Conservation (phyloP, 2,888 invertebrate species). For the Chloroclysta siterata region DNA sequence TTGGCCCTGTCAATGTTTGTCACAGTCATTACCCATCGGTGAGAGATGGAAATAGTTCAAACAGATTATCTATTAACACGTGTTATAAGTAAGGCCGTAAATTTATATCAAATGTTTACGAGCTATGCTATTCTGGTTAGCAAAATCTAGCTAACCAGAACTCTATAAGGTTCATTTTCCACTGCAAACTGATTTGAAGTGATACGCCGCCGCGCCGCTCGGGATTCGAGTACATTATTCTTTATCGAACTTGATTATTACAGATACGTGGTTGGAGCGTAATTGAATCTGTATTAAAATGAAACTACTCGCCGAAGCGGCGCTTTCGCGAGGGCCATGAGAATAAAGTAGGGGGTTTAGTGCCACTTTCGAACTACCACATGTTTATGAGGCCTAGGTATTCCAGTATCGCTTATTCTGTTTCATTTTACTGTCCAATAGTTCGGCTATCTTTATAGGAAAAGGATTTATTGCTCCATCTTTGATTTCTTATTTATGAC, state of each 20-base stretch:
- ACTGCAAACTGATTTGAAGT: constrained; percentile 1
- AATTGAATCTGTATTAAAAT: constrained; percentile 41
- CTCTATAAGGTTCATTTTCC: constrained; percentile 1
- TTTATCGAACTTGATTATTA: constrained; percentile 49
- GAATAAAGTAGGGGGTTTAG: constrained; percentile 34
- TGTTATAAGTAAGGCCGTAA: no score
- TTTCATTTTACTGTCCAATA: constrained; percentile 34
- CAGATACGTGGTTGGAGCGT: constrained; percentile 39
- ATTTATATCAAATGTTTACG: no score
- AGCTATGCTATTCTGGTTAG: no score
- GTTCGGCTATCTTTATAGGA: constrained; percentile 31
- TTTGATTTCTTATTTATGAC: constrained; percentile 34
- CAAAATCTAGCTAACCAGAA: no score
- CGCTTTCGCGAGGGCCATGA: constrained; percentile 6
- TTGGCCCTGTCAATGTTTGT: no score
- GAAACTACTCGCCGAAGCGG: constrained; percentile 33
- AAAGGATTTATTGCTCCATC: constrained; percentile 29
- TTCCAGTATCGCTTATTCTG: constrained; percentile 22
- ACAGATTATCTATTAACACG: no score
- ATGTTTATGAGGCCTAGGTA: constrained; percentile 28
- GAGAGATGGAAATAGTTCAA: no score
- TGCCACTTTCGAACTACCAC: constrained; percentile 9
- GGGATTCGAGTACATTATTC: constrained; percentile 44
- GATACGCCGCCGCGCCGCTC: constrained; percentile 11
- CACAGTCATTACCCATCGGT: no score